These are phyloP conservation scores for Phymastichus coffea DNA, from an alignment of 1,140 invertebrate species.

Conservation along the genomic window DNA sequence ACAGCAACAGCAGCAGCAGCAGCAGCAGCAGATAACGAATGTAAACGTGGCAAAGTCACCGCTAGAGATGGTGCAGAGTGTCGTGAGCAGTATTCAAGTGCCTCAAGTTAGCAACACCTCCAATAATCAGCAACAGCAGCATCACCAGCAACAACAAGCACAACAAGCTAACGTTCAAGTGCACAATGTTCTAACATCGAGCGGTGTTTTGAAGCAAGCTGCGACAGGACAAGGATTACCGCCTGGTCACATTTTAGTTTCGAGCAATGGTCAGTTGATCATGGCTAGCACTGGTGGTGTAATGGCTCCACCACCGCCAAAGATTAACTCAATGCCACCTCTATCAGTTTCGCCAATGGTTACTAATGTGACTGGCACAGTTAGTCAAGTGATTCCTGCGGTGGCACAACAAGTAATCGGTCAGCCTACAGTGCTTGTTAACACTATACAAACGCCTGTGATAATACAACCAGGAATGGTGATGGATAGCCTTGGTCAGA, in stretches of 20 bases:
- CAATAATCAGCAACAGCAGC: conserved; percentile 36
- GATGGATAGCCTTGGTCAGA: conserved; percentile 67
- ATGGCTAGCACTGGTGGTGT: conserved; percentile 64
- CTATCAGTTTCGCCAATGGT: conserved; percentile 67
- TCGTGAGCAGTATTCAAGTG: conserved; percentile 74
- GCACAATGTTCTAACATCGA: conserved; percentile 51
- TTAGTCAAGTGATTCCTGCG: conserved; percentile 67
- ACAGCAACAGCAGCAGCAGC: conserved; percentile 22
- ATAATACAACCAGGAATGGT: conserved; percentile 76
- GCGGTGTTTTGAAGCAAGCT: conserved; percentile 54
- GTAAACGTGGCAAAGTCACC: conserved; percentile 66
- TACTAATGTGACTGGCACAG: conserved; percentile 70
- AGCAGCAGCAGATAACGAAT: conserved; percentile 5
- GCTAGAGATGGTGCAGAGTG: conserved; percentile 77
- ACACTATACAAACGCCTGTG: conserved; percentile 77
- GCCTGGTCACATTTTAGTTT: conserved; percentile 72
- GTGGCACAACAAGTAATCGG: conserved; percentile 66
- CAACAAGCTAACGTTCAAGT: conserved; percentile 42
- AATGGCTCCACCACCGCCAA: conserved; percentile 68
- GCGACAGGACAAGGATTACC: conserved; percentile 55
- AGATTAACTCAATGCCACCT: conserved; percentile 67
- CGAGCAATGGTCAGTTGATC: conserved; percentile 72
- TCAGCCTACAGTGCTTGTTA: conserved; percentile 79
- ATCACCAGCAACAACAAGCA: conserved; percentile 37
- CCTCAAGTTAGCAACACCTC: conserved; percentile 52